Evolutionary conservation across 2,888 invertebrate species (phyloP).

Genomic region (Drosophila mercatorum): DNA sequence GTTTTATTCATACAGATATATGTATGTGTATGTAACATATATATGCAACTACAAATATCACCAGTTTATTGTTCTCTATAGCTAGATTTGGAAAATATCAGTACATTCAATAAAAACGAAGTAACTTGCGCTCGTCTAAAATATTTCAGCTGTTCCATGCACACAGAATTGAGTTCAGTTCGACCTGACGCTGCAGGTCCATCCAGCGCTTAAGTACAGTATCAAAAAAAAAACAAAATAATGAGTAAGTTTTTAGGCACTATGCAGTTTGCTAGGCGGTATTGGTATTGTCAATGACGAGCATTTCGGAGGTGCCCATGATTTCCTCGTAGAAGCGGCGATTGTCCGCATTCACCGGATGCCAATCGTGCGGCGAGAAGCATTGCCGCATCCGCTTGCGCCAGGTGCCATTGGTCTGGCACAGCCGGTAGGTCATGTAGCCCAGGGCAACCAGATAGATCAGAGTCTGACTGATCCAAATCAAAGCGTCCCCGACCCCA

Average conservation of each 20-base stretch:
- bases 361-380: conserved; percentile 83
- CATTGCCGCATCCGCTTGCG: conserved; percentile 80
- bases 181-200: conserved; percentile 44
- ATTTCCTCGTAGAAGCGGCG: conserved; percentile 83
- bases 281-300: conserved; percentile 70
- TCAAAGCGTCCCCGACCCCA: conserved; percentile 45
- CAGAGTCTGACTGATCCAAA: conserved; percentile 68
- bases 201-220: conserved; percentile 52
- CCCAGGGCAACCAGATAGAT: conserved; percentile 74
- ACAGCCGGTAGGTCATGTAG: conserved; percentile 79
- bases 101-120: conserved; percentile 52
- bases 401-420: conserved; percentile 75
- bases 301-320: conserved; percentile 83
- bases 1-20: conserved; percentile 27
- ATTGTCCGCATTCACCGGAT: conserved; percentile 83
- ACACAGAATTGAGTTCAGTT: conserved; percentile 64
- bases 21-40: conserved; percentile 7
- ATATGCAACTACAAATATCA: conserved; percentile 75
- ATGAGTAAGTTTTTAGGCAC: conserved; percentile 58
- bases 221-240: not conserved
- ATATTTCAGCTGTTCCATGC: conserved; percentile 26
- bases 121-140: conserved; percentile 14
- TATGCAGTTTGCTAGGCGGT: conserved; percentile 35
- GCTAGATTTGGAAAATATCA: conserved; percentile 72
- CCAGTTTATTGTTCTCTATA: conserved; percentile 74